Evolutionary conservation across 2,797 vertebrate species (phyloP).

Genomic region (Podarcis siculus): DNA sequence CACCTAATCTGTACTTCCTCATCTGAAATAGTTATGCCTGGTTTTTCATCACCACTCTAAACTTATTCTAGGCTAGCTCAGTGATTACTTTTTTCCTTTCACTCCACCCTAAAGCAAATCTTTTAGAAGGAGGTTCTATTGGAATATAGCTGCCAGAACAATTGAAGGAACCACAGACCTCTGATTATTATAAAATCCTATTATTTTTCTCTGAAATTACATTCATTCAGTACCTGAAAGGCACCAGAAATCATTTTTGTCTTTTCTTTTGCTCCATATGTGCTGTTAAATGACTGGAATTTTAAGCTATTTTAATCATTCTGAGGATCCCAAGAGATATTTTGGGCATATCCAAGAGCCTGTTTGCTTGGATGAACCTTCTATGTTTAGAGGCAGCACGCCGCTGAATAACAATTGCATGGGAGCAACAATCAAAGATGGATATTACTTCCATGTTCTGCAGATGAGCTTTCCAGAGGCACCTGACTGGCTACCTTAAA

Average conservation of each 20-base stretch:
- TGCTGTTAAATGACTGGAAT: background rate
- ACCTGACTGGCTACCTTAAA: too few relatives aligned
- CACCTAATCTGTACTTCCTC: constrained; percentile 20
- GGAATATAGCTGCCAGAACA: too few relatives aligned
- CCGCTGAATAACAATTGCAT: too few relatives aligned
- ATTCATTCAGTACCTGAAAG: background rate
- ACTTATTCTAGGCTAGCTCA: background rate
- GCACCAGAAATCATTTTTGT: background rate
- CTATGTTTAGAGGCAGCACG: too few relatives aligned
- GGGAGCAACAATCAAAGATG: too few relatives aligned
- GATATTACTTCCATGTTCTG: too few relatives aligned
- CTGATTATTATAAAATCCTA: background rate
- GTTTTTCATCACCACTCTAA: background rate
- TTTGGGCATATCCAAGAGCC: too few relatives aligned
- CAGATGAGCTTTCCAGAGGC: too few relatives aligned
- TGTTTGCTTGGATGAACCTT: too few relatives aligned
- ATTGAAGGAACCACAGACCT: background rate
- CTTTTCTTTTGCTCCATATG: background rate
- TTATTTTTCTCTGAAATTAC: background rate
- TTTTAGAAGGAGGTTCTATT: background rate
- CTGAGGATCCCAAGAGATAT: too few relatives aligned
- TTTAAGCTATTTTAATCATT: background rate
- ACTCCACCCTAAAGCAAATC: background rate
- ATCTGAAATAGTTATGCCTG: background rate
- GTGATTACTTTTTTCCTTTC: constrained; percentile 1